Conservation (phyloP, 2,888 invertebrate genomes). For the Neuroscelio doddi region DNA sequence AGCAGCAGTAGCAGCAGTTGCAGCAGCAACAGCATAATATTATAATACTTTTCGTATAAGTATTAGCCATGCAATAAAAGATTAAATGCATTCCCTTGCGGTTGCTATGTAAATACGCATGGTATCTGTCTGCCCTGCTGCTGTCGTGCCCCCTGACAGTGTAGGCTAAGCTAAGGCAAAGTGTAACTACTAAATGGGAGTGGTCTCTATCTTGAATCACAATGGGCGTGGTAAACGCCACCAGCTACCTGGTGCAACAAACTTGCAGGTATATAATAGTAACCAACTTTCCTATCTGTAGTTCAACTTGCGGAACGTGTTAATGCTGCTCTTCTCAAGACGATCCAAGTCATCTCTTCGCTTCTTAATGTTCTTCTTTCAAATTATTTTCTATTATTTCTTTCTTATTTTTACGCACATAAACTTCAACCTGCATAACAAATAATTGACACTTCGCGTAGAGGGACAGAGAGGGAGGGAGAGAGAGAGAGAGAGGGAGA, state of each 20-base stretch:
- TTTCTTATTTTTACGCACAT: too few relatives aligned
- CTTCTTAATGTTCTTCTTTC: too few relatives aligned
- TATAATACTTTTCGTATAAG: background rate
- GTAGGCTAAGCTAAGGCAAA: conserved; percentile 20
- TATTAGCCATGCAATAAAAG: conserved; percentile 2
- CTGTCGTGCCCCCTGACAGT: conserved; percentile 11
- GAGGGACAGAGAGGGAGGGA: too few relatives aligned
- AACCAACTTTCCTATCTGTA: conserved; percentile 7
- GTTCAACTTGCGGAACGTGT: background rate
- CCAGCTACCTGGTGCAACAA: conserved; percentile 21
- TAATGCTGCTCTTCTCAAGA: too few relatives aligned
- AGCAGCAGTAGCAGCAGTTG: conserved; percentile 5
- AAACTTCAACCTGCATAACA: too few relatives aligned
- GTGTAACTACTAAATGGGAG: conserved; percentile 57
- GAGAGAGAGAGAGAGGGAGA: too few relatives aligned
- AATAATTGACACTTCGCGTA: too few relatives aligned
- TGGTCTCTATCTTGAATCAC: conserved; percentile 60
- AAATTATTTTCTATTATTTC: too few relatives aligned
- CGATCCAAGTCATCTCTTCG: too few relatives aligned
- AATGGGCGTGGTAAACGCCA: conserved; percentile 60
- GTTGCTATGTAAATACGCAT: conserved; percentile 11
- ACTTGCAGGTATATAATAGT: conserved; percentile 20
- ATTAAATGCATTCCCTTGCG: conserved; percentile 1
- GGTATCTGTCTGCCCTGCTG: too few relatives aligned
- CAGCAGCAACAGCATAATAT: conserved; percentile 1